Base-by-base conservation (phyloP, 2,797 vertebrate species). In the Gadopsis marmoratus region DNA sequence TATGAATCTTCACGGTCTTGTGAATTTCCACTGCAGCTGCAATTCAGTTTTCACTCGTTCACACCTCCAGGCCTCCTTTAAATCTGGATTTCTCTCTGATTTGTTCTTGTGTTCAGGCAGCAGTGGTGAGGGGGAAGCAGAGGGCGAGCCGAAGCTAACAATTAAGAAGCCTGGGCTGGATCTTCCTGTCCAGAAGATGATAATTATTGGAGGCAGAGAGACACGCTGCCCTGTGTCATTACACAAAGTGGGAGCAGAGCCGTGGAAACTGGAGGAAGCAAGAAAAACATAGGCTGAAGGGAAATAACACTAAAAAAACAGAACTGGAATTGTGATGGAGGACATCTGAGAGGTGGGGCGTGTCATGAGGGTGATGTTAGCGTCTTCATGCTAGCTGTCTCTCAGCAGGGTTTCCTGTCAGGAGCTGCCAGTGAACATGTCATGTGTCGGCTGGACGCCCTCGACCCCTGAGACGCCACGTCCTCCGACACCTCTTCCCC, bases 161-260 rank as follows among this genome's bases (percentile, higher is more conserved):
- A 87, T 84, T 86, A 66, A 50, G 59, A 14, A 58, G 48, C 47
- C 70, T 16, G 14, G 29, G 63, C 51, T 48, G 45, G 2, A 83
- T 74, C 60, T 45, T 63, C 43, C 64, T 56, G 54, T 72, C 71
- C 60, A 55, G 51, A 78, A 74, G 74, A 72, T 26, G 66, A 61
- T 84, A 70, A 90, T 89, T 82, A 84, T 77, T 62, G 5, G 63
- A 72, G 79, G 81, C 51, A 71, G 53, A 61, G 54, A 66, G 70
- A 14, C 60, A 26, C 69, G 56, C 58, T 71, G 76, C 63, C 48
- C 72, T 35, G 63, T 64, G 58, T 71, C 60, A 69, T 82, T 74
- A 74, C 47, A 71, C 37, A 8, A 19, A 66, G 63, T 31, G 56
- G 17, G 72, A 62, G 48, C 54, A 35, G 23, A 74, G 60, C 29